Conservation (phyloP, 2,113 vertebrate species). For the Neofelis nebulosa region DNA sequence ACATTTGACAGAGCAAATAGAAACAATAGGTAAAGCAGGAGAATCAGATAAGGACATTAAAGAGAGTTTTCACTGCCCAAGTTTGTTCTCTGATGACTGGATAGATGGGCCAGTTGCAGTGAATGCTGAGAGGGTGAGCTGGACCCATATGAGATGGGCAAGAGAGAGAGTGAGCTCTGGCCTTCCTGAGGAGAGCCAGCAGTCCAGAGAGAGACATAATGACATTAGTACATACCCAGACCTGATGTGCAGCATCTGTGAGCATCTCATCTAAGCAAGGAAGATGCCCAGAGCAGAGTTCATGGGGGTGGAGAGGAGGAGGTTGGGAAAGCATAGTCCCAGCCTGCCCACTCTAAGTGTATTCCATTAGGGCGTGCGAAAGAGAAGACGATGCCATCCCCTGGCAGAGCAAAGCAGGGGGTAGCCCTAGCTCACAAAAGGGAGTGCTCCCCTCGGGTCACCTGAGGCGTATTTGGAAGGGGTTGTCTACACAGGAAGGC, state of each 20-base stretch:
- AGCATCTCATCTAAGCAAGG: background rate
- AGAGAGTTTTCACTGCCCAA: background rate
- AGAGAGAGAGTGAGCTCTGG: background rate
- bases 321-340: background rate
- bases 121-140: background rate
- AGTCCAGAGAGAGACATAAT: background rate
- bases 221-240: background rate
- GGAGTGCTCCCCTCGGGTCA: background rate
- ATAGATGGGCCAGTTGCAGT: background rate
- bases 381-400: background rate
- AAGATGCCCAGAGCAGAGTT: background rate
- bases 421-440: background rate
- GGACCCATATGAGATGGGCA: background rate
- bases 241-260: background rate
- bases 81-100: background rate
- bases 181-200: background rate
- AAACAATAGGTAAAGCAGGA: background rate
- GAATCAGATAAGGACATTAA: background rate
- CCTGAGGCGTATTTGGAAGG: background rate
- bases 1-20: background rate
- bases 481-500: background rate
- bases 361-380: background rate
- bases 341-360: background rate
- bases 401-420: background rate
- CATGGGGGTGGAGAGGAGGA: rapidly evolving